Conservation (phyloP, 2,113 vertebrate genomes). For the Antechinus flavipes region DNA sequence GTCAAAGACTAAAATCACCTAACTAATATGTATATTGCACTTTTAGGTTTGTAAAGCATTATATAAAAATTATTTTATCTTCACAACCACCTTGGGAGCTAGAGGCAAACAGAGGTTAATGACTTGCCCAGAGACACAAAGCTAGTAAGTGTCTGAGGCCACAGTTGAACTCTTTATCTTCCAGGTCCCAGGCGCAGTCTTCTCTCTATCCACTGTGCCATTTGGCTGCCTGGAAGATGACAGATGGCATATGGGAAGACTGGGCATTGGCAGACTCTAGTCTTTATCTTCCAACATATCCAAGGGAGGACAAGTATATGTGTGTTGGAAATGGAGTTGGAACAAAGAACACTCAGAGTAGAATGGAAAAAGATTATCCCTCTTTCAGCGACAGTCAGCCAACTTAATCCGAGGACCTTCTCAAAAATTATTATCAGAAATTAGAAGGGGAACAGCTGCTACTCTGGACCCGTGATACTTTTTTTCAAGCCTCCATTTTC, state of each 20-base stretch:
- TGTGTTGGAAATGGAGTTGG: background rate
- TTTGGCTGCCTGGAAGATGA: background rate
- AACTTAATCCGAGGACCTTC: background rate
- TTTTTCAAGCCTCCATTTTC: background rate
- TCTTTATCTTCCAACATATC: background rate
- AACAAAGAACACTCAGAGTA: background rate
- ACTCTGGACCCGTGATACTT: background rate
- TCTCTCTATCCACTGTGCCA: background rate
- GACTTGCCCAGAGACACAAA: background rate
- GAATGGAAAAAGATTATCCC: background rate
- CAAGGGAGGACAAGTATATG: background rate
- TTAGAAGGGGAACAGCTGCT: background rate
- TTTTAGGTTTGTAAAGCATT: background rate
- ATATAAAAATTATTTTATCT: background rate
- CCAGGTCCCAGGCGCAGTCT: too few relatives aligned
- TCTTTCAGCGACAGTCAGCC: background rate
- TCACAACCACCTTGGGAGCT: background rate
- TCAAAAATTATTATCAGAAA: background rate
- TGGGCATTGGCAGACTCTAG: background rate
- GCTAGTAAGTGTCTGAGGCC: background rate
- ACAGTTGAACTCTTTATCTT: background rate
- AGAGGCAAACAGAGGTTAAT: background rate
- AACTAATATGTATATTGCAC: background rate
- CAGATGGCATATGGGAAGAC: background rate
- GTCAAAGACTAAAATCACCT: background rate